Evolutionary conservation across 2,888 invertebrate species (phyloP), one percentile per base, ranked within the genome.

Genomic region (Clostera curtula): DNA sequence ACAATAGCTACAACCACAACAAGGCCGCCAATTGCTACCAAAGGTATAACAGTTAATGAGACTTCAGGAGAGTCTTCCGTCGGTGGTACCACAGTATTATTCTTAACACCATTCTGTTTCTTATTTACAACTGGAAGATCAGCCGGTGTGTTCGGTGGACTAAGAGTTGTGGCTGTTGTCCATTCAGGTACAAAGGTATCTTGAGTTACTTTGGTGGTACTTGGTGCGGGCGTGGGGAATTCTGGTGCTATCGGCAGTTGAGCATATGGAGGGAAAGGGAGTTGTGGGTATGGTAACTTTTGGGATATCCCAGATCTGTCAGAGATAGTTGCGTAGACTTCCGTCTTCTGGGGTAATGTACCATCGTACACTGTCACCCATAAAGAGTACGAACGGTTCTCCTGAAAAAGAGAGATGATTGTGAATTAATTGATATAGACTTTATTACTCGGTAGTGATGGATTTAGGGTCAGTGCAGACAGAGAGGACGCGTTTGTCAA

Each of bases 1-100:
- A 90, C 87, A 21, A 87, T 85, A 10, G 88, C 89, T 3, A 90
- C 88, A 10, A 90, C 87, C 3, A 91, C 67, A 32, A 93, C 88
- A 24, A 94, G 77, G 3, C 86, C 89, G 47, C 88, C 89, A 24
- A 93, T 87, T 5, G 90, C 89, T 12, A 90, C 82, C 24, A 93
- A 76, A 1, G 93, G 91, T 47, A 93, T 87, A 24, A 93, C 73
- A 20, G 92, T 89, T 39, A 89, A 76, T 19, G 89, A 82, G 21
- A 90, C 68, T 40, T 89, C 88, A 26, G n/a, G n/a, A n/a, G n/a
- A n/a, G n/a, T n/a, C n/a, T n/a, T n/a, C n/a, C n/a, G n/a, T n/a
- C n/a, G n/a, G n/a, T n/a, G n/a, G n/a, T n/a, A n/a, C n/a, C n/a
- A n/a, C 46, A 24, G 42, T 66, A 18, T 58, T 63, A 26, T 56